These are phyloP conservation scores for Holocentrus rufus DNA, from an alignment of 2,797 vertebrate species.

Conservation along the genomic window DNA sequence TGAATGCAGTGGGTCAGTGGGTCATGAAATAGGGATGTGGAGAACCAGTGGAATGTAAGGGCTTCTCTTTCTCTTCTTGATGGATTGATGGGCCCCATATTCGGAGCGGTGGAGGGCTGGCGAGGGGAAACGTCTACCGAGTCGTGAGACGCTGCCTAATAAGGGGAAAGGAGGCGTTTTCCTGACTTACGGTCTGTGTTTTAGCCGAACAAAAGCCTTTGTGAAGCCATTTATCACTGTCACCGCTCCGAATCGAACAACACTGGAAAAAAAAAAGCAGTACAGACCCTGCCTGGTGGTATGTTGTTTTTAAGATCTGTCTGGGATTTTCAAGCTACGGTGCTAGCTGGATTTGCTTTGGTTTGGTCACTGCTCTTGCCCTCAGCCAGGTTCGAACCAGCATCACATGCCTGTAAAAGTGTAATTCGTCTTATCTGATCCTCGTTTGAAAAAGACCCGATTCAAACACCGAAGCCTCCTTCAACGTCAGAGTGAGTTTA, in stretches of 20 bases:
- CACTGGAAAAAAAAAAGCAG: constrained; percentile 31
- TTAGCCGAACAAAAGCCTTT: constrained; percentile 70
- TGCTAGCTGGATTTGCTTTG: not conserved
- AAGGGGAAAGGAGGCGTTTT: constrained; percentile 54
- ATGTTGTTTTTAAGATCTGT: constrained; percentile 42
- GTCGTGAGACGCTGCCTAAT: constrained; percentile 63
- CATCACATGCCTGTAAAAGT: not conserved
- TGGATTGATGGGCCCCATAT: constrained; percentile 74
- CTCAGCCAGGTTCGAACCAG: constrained; percentile 11
- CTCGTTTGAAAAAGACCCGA: constrained; percentile 5
- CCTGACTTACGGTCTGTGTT: constrained; percentile 40
- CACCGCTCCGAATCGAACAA: constrained; percentile 39
- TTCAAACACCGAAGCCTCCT: not conserved
- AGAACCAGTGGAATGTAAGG: constrained; percentile 65
- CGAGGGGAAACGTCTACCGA: constrained; percentile 43
- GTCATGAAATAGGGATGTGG: constrained; percentile 63
- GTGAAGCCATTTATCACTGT: constrained; percentile 69
- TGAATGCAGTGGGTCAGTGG: constrained; percentile 71
- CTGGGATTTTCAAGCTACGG: constrained; percentile 32
- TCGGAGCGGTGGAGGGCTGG: constrained; percentile 49
- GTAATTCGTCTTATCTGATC: constrained; percentile 14
- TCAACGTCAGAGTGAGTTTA: constrained; percentile 9
- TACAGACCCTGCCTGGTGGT: constrained; percentile 49
- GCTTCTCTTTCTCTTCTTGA: constrained; percentile 67
- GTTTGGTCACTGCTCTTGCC: constrained; percentile 36